phyloP scores from a whole-genome alignment of 2,797 vertebrate species.

The Coreius guichenoti region DNA sequence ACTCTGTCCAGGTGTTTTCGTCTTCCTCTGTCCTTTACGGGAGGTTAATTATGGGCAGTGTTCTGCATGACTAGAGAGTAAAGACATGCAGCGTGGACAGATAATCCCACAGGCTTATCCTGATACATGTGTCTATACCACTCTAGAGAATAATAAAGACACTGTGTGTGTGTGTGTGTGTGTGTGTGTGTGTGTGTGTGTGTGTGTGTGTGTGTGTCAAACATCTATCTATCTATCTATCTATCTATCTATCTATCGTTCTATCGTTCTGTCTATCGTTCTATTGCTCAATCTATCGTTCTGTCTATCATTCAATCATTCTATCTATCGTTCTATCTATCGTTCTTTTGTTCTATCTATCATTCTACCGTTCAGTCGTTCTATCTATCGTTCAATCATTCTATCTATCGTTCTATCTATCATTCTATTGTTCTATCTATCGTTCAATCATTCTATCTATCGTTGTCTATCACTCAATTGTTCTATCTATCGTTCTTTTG shows the following conservation, averaged over 20 bases:
- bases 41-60: constrained; percentile 47
- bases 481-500: too few relatives aligned
- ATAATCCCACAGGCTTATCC: background rate
- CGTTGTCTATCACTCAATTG: background rate
- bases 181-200: background rate
- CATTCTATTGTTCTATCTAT: too few relatives aligned
- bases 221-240: background rate
- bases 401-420: background rate
- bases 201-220: background rate
- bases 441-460: too few relatives aligned
- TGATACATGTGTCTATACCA: background rate
- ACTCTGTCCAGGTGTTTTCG: constrained; percentile 10
- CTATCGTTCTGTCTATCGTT: background rate
- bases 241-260: background rate
- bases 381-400: background rate
- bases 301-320: background rate
- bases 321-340: background rate
- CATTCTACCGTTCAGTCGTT: background rate
- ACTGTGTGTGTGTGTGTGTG: background rate
- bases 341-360: background rate
- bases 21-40: background rate
- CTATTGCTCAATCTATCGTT: accelerated
- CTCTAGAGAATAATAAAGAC: background rate
- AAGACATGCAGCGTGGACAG: constrained; percentile 2
- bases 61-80: constrained; percentile 28